phyloP scores from a whole-genome alignment of 1,140 invertebrate species.

The Asobara japonica region DNA sequence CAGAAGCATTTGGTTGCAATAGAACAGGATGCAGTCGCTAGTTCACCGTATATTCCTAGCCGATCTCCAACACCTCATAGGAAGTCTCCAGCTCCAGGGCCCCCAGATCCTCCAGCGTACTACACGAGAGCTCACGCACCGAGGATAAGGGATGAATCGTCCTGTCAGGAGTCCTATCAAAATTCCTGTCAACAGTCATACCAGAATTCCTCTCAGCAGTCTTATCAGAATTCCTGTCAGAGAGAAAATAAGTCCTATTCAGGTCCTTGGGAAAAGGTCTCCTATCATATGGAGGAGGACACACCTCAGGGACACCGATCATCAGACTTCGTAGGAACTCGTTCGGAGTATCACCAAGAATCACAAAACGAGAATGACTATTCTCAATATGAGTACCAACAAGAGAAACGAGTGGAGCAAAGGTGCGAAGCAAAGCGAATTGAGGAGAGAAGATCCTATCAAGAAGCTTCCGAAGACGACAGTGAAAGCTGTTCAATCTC shows the following conservation, averaged over 20 bases:
- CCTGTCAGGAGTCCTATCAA: slow-evolving; percentile 38
- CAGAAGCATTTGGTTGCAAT: slow-evolving; percentile 57
- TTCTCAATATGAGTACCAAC: slow-evolving; percentile 37
- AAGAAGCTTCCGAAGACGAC: slow-evolving; percentile 14
- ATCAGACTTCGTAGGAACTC: slow-evolving; percentile 21
- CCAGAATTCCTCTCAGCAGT: slow-evolving; percentile 36
- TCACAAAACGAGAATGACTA: slow-evolving; percentile 40
- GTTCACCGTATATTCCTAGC: slow-evolving; percentile 49
- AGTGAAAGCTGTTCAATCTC: slow-evolving; percentile 48
- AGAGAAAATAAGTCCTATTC: slow-evolving; percentile 23
- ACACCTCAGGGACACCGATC: slow-evolving; percentile 49
- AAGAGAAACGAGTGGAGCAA: slow-evolving; percentile 48
- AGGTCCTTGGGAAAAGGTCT: slow-evolving; percentile 39
- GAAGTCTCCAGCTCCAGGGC: slow-evolving; percentile 50
- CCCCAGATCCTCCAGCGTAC: slow-evolving; percentile 44
- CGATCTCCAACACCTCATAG: slow-evolving; percentile 57
- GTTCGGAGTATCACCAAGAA: slow-evolving; percentile 41
- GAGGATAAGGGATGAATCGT: slow-evolving; percentile 47
- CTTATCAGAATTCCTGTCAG: slow-evolving; percentile 35
- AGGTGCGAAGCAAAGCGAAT: slow-evolving; percentile 10
- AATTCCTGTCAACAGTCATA: slow-evolving; percentile 25
- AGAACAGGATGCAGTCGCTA: slow-evolving; percentile 51
- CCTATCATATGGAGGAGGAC: slow-evolving; percentile 54
- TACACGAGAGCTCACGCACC: slow-evolving; percentile 52
- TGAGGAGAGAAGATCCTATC: slow-evolving; percentile 34